A percentile compares a stretch with the other conserved stretches of the same genome.
phyloP scores from a whole-genome alignment of 2,797 vertebrate species.

The Sebastes dallii region DNA sequence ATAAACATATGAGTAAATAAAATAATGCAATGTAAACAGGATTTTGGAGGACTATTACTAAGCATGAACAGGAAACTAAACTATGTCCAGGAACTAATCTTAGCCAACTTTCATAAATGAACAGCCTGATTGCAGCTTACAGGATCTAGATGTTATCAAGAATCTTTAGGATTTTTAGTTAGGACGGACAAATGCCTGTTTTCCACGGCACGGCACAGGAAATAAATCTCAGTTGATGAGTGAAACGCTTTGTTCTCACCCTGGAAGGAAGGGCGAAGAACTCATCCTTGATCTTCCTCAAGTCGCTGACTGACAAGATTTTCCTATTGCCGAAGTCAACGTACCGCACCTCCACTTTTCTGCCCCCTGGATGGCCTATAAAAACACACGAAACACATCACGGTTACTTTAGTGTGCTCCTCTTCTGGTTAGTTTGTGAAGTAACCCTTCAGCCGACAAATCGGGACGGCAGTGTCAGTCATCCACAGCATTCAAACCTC shows the following conservation, averaged over 20 bases:
- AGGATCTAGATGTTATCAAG: neutral
- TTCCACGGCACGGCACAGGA: neutral
- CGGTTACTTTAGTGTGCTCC: neutral
- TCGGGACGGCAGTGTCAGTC: too few relatives aligned
- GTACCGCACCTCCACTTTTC: conserved; percentile 85
- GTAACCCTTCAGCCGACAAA: too few relatives aligned
- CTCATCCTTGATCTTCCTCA: conserved; percentile 88
- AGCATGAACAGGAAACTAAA: too few relatives aligned
- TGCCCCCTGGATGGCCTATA: conserved; percentile 82
- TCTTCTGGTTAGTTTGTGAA: too few relatives aligned
- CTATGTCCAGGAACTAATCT: neutral
- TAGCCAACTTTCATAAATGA: neutral
- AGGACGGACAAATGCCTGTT: neutral
- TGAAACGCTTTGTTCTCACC: conserved; percentile 75
- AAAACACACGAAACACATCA: conserved; percentile 38
- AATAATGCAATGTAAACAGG: neutral
- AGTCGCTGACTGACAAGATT: conserved; percentile 79
- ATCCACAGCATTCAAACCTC: too few relatives aligned
- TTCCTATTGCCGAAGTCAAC: conserved; percentile 88
- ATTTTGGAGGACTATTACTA: neutral
- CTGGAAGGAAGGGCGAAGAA: conserved; percentile 87
- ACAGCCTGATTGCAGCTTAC: neutral
- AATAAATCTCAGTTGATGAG: neutral
- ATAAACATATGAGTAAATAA: neutral
- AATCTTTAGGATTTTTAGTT: neutral